These are phyloP conservation scores for Probosciger aterrimus DNA, from an alignment of 2,113 vertebrate genomes.

Conservation along the genomic window DNA sequence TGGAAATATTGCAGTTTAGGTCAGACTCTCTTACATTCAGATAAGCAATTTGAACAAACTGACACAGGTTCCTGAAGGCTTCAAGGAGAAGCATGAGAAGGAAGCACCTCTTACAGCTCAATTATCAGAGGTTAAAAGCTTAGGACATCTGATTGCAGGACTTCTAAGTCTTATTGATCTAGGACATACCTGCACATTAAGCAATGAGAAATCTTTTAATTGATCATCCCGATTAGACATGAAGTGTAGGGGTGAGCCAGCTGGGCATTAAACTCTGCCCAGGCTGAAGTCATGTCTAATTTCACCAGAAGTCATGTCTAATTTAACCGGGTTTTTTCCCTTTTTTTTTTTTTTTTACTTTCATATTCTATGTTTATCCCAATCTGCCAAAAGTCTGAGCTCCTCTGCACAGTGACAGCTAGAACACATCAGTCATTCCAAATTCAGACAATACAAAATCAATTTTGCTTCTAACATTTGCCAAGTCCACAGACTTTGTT, in stretches of 20 bases:
- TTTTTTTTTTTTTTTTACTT: not conserved
- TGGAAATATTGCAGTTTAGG: not conserved
- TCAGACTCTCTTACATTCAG: not conserved
- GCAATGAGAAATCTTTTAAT: slow-evolving; percentile 16
- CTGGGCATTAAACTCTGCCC: not conserved
- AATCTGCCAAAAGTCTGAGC: not conserved
- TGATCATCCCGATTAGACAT: not conserved
- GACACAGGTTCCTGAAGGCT: not conserved
- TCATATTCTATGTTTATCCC: not conserved
- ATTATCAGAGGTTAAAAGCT: not conserved
- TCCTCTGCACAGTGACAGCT: not conserved
- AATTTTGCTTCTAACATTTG: slow-evolving; percentile 8
- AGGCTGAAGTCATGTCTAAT: not conserved
- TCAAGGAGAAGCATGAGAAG: not conserved
- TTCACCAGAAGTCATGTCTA: not conserved
- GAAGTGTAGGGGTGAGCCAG: not conserved
- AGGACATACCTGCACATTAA: not conserved
- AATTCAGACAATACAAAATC: slow-evolving; percentile 29
- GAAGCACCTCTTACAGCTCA: not conserved
- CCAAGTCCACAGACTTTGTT: not conserved
- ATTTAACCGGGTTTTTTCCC: not conserved
- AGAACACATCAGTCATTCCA: not conserved
- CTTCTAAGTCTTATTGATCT: slow-evolving; percentile 25
- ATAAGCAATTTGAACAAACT: not conserved
- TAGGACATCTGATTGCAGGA: not conserved